Conservation (phyloP, 1,140 invertebrate genomes). For the Phthorimaea operculella region DNA sequence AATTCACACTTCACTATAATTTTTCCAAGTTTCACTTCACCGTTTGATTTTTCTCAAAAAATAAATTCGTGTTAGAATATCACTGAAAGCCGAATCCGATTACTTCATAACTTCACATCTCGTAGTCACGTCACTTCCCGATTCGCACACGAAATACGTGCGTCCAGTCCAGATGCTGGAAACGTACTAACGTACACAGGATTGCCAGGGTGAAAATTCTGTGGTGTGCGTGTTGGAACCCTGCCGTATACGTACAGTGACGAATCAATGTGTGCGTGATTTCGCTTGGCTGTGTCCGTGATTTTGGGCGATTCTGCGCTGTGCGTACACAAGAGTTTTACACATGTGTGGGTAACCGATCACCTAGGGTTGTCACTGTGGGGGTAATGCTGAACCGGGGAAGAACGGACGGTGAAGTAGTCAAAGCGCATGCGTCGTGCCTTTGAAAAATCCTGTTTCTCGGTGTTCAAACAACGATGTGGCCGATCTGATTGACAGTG, state of each 20-base stretch:
- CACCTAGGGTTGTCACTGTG: not conserved
- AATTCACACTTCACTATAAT: not conserved
- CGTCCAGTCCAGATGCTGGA: not conserved
- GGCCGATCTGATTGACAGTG: not conserved
- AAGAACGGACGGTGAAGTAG: not conserved
- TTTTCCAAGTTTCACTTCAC: not conserved
- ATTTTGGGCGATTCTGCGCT: conserved; percentile 1
- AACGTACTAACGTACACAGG: not conserved
- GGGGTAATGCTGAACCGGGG: not conserved
- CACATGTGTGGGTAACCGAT: not conserved
- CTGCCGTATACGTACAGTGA: not conserved
- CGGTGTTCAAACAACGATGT: not conserved
- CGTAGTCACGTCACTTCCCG: not conserved
- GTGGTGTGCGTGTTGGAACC: not conserved
- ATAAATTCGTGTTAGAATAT: not conserved
- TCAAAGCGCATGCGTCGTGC: not conserved
- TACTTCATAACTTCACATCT: not conserved
- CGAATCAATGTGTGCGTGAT: not conserved
- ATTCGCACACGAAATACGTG: not conserved
- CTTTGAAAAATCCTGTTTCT: not conserved
- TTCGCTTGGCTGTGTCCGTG: not conserved
- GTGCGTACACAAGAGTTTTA: not conserved
- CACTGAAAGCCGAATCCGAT: not conserved
- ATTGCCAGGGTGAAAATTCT: not conserved
- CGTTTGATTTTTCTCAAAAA: not conserved